A percentile compares a stretch with the other conserved stretches of the same genome.
These are phyloP conservation scores for Tragopan temminckii DNA, from an alignment of 2,797 vertebrate species.

Conservation along the genomic window DNA sequence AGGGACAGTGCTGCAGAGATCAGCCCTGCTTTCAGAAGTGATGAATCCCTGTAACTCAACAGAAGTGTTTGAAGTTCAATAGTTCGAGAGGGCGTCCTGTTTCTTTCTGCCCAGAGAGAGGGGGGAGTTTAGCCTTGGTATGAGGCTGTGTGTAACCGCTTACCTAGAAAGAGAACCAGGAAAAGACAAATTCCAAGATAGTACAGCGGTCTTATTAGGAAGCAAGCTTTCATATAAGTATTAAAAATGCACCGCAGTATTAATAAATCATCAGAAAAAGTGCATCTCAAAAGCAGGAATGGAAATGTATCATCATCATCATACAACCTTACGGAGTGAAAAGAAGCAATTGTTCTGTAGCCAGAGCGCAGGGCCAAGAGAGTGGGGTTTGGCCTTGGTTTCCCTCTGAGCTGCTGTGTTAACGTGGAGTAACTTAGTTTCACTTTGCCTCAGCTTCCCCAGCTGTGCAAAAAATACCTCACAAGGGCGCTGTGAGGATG, in stretches of 20 bases:
- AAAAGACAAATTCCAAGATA: neutral
- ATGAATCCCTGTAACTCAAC: neutral
- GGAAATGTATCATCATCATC: neutral
- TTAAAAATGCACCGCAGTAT: neutral
- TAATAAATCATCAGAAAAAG: neutral
- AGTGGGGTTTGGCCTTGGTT: neutral
- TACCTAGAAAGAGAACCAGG: neutral
- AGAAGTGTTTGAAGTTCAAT: neutral
- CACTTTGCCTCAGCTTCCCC: neutral
- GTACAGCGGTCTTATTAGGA: neutral
- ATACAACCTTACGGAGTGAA: neutral
- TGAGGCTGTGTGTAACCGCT: neutral
- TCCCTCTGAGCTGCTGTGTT: neutral
- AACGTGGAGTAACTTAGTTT: neutral
- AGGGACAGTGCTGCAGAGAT: neutral
- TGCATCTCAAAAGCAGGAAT: neutral
- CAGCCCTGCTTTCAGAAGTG: neutral
- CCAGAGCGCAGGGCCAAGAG: neutral
- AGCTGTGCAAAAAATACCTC: constrained; percentile 46
- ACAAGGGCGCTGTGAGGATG: constrained; percentile 60
- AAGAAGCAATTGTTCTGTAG: neutral
- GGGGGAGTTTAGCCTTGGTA: neutral
- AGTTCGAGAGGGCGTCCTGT: neutral
- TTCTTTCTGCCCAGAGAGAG: neutral
- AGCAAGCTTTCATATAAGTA: neutral